Conservation (phyloP, 2,797 vertebrate species). For the Clarias fuscus region DNA sequence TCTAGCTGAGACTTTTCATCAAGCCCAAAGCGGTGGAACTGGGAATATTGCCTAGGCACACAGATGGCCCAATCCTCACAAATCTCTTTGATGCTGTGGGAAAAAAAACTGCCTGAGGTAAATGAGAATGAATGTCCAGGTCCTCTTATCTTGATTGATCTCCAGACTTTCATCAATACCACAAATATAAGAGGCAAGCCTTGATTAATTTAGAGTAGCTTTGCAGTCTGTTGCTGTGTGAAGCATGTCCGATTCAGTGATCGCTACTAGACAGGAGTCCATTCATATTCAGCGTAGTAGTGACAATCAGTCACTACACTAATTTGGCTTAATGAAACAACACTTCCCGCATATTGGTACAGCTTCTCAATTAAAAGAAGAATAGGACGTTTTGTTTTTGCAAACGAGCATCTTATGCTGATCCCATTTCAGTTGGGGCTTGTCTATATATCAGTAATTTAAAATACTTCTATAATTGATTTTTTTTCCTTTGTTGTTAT, state of each 20-base stretch:
- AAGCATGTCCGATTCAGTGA: slow-evolving; percentile 48
- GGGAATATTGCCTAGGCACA: slow-evolving; percentile 59
- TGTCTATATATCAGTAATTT: not conserved
- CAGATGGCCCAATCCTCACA: slow-evolving; percentile 61
- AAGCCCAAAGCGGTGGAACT: slow-evolving; percentile 39
- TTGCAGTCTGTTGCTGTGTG: slow-evolving; percentile 44
- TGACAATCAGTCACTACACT: slow-evolving; percentile 28
- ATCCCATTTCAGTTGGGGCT: not conserved
- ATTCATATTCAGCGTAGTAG: slow-evolving; percentile 28
- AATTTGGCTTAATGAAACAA: slow-evolving; percentile 44
- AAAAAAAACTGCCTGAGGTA: slow-evolving; percentile 59
- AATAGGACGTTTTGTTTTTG: slow-evolving; percentile 10
- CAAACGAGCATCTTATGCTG: not conserved
- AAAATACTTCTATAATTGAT: not conserved
- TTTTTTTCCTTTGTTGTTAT: not conserved
- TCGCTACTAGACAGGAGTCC: slow-evolving; percentile 33
- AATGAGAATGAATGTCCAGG: slow-evolving; percentile 69
- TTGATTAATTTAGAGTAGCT: slow-evolving; percentile 51
- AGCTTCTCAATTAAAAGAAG: slow-evolving; percentile 31
- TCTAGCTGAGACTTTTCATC: slow-evolving; percentile 44
- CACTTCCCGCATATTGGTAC: slow-evolving; percentile 30
- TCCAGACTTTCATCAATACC: slow-evolving; percentile 65
- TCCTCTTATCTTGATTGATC: slow-evolving; percentile 62
- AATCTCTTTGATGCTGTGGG: slow-evolving; percentile 57
- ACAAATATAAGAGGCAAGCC: slow-evolving; percentile 43